Evolutionary conservation across 2,113 vertebrate species (phyloP), one percentile per base, ranked within the genome.

Genomic region (Ariopsis seemanni): DNA sequence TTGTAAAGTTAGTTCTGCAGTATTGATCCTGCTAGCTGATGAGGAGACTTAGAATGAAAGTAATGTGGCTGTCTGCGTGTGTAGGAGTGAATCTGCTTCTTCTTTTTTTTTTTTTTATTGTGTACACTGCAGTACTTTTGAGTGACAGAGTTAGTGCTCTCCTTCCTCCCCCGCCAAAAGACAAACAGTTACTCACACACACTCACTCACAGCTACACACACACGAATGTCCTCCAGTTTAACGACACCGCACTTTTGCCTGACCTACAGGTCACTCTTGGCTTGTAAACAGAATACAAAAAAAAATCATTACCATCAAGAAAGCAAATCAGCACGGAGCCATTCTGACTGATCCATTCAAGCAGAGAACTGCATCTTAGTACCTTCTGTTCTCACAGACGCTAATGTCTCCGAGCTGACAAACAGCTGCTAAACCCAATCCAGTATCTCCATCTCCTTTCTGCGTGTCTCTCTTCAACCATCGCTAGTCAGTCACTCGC

Each of bases 271-370:
- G 58, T 82, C 77, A 85, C 18, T 30, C 67, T 62, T 27, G n/a
- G 58, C 74, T 87, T 67, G 84, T 58, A 86, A 67, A 75, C 18
- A 84, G 30, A 86, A 65, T 50, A 74, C 88, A 65, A 71, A 87
- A 30, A 30, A 30, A 42, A 89, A 89, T 71, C 82, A 83, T 88
- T 89, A 82, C n/a, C 42, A 83, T 80, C 50, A 42, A 18, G 71
- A 2, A 71, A 74, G 42, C 34, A 48, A 74, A 22, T 74, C 18
- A 74, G 9, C 3, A 1, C 22, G 42, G 22, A 52, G 2, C 11
- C 50, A 53, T 77, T 77, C 48, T 25, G 10, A 77, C 74, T 52
- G 10, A 25, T 75, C 0, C 48, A 52, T 22, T 25, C 18, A 71
- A 71, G n/a, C 71, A 53, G 1, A 62, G 12, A 6, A 79, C 50